Percentiles rank a stretch among this genome's conserved stretches.
These are phyloP conservation scores for Esox lucius DNA, from an alignment of 2,797 vertebrate species.

Conservation along the genomic window DNA sequence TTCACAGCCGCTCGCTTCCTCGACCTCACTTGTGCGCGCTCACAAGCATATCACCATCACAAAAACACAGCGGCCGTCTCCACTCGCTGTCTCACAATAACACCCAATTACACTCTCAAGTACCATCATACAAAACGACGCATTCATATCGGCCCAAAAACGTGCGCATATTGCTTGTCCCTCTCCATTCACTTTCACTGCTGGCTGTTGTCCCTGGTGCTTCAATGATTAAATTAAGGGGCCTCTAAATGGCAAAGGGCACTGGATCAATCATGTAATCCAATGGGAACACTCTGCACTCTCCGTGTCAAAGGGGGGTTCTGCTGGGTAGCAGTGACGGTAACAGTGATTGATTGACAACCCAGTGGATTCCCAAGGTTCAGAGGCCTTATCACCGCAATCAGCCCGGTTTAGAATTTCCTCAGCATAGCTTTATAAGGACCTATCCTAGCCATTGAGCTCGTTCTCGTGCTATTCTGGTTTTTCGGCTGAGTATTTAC, in stretches of 20 bases:
- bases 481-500: too few relatives aligned
- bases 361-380: background rate
- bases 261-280: background rate
- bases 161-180: background rate
- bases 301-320: background rate
- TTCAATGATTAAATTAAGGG: background rate
- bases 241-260: background rate
- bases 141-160: too few relatives aligned
- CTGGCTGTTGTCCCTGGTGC: background rate
- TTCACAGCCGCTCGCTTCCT: background rate
- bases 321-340: background rate
- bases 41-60: background rate
- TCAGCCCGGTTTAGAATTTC: too few relatives aligned
- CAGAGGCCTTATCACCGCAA: background rate
- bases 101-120: background rate
- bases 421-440: too few relatives aligned
- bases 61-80: background rate
- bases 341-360: slow-evolving; percentile 4
- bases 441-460: too few relatives aligned
- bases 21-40: background rate
- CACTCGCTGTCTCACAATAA: background rate
- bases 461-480: too few relatives aligned
- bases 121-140: background rate
- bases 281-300: background rate
- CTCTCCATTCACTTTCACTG: background rate